phyloP scores from a whole-genome alignment of 2,113 vertebrate species.

The Actenoides hombroni region DNA sequence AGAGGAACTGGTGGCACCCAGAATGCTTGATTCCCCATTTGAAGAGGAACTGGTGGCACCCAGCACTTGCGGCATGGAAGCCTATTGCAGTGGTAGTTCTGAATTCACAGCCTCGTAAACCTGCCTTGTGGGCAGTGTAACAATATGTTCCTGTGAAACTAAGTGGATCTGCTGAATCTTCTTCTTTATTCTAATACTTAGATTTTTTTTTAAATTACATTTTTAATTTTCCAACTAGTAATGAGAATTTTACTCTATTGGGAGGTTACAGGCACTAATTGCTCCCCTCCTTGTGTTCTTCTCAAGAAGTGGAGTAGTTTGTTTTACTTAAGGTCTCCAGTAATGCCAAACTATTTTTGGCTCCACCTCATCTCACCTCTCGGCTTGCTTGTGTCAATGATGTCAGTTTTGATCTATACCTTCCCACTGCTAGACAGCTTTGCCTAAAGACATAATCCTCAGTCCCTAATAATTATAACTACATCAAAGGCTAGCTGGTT shows the following conservation, averaged over 20 bases:
- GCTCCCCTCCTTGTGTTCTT: not conserved
- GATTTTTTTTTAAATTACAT: not conserved
- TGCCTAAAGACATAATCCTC: conserved; percentile 71
- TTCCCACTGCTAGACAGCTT: conserved; percentile 68
- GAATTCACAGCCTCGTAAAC: not conserved
- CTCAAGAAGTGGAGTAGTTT: not conserved
- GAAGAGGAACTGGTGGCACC: not conserved
- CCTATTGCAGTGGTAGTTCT: not conserved
- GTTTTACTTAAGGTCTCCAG: conserved; percentile 6
- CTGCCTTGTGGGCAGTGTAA: not conserved
- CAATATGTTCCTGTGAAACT: not conserved
- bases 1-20: not conserved
- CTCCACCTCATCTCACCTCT: conserved; percentile 48
- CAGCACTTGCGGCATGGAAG: not conserved
- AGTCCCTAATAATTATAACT: conserved; percentile 65
- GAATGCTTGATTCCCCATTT: not conserved
- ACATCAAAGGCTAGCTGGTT: conserved; percentile 73
- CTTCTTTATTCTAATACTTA: not conserved
- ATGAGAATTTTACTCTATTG: not conserved
- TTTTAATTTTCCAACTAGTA: not conserved
- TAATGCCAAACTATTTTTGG: conserved; percentile 42
- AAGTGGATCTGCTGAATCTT: not conserved
- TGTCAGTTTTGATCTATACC: conserved; percentile 73
- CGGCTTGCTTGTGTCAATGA: conserved; percentile 41
- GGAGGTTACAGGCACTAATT: not conserved